A percentile compares a stretch with the other conserved stretches of the same genome.
phyloP scores from a whole-genome alignment of 2,888 invertebrate species.

The Macrophya annulata region DNA sequence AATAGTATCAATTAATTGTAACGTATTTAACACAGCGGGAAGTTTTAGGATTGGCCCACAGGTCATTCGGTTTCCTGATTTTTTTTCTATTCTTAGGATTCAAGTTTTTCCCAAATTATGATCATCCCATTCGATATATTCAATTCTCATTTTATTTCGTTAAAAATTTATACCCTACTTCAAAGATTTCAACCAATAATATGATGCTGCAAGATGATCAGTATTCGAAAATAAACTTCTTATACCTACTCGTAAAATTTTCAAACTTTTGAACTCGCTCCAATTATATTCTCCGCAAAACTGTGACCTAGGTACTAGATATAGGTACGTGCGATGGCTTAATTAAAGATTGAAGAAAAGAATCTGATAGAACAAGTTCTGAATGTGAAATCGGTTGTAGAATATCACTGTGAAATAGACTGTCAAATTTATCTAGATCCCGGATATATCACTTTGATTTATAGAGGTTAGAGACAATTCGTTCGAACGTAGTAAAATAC shows the following conservation, averaged over 20 bases:
- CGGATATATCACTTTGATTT: background rate
- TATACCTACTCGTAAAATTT: background rate
- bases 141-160: background rate
- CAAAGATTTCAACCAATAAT: background rate
- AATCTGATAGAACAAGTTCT: constrained; percentile 6
- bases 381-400: background rate
- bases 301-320: background rate
- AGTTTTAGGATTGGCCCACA: too few species aligned
- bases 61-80: background rate
- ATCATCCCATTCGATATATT: background rate
- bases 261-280: background rate
- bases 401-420: background rate
- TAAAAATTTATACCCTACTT: background rate
- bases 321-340: background rate
- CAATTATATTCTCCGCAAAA: background rate
- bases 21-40: too few species aligned
- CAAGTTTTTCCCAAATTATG: background rate
- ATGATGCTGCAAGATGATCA: background rate
- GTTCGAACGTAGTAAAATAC: background rate
- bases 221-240: background rate
- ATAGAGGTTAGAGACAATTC: background rate
- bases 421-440: background rate
- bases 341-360: background rate
- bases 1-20: too few species aligned
- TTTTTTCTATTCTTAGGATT: background rate